phyloP scores from a whole-genome alignment of 1,140 invertebrate species.

The Heliconius melpomene region DNA sequence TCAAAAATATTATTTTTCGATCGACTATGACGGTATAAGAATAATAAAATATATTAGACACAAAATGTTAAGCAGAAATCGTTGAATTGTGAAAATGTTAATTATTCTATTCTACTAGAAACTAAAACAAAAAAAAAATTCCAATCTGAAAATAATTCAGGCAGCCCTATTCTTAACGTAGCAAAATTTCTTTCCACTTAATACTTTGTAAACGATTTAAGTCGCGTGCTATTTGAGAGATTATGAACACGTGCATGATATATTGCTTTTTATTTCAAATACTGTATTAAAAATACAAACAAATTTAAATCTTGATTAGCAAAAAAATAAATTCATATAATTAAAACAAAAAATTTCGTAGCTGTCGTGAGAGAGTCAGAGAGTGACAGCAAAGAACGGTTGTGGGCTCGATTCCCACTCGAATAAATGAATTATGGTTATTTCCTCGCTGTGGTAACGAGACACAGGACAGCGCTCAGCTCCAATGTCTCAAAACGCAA shows the following conservation, averaged over 20 bases:
- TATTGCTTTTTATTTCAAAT: slow-evolving; percentile 29
- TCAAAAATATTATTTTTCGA: no score
- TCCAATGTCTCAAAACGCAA: not conserved
- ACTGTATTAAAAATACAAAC: slow-evolving; percentile 2
- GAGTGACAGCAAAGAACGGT: no score
- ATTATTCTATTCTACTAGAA: not conserved
- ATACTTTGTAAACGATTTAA: slow-evolving; percentile 31
- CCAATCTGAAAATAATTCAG: not conserved
- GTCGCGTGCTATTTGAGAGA: slow-evolving; percentile 36
- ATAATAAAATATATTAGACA: no score
- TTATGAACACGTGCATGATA: slow-evolving; percentile 28
- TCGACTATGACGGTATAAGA: no score
- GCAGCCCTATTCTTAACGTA: slow-evolving; percentile 15
- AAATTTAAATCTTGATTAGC: slow-evolving; percentile 7
- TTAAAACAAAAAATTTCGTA: not conserved
- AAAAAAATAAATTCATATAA: not conserved
- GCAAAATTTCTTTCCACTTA: slow-evolving; percentile 28
- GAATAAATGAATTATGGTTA: no score
- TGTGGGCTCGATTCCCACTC: no score
- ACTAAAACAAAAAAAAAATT: not conserved
- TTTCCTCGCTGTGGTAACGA: not conserved
- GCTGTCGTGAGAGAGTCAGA: not conserved
- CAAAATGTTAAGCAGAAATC: no score
- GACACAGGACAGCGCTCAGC: not conserved
- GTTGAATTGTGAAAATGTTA: no score